Percentiles rank a stretch among this genome's conserved stretches.
Conservation (phyloP, 1,140 invertebrate species). For the Zophobas atratus region DNA sequence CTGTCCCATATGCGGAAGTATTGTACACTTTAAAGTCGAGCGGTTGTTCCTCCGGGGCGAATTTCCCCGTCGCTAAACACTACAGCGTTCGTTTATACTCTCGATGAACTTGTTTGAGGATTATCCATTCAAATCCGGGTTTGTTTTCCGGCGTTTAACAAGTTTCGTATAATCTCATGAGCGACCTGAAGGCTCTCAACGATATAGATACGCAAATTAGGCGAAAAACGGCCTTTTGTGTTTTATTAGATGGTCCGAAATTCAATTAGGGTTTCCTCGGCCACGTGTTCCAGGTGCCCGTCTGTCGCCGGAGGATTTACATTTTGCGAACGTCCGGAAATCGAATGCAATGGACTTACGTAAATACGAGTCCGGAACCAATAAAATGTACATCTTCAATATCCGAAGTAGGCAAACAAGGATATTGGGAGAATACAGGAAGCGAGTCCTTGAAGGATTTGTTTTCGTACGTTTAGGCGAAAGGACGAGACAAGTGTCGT, state of each 20-base stretch:
- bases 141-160: conserved; percentile 7
- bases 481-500: too few relatives aligned
- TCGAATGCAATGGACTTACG: neutral
- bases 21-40: too few relatives aligned
- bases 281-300: neutral
- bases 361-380: neutral
- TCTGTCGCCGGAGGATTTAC: neutral
- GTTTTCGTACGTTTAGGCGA: neutral
- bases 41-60: neutral
- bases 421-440: neutral
- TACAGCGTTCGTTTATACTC: neutral
- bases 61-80: neutral
- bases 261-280: neutral
- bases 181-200: neutral
- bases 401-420: neutral
- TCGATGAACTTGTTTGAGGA: conserved; percentile 4
- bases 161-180: neutral
- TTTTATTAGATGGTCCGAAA: neutral
- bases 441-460: neutral
- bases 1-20: too few relatives aligned
- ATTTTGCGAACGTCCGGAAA: neutral
- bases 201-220: conserved; percentile 1
- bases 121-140: conserved; percentile 7
- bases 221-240: neutral
- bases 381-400: conserved; percentile 1